phyloP scores from a whole-genome alignment of 2,797 vertebrate species.

The Diplodus sargus region DNA sequence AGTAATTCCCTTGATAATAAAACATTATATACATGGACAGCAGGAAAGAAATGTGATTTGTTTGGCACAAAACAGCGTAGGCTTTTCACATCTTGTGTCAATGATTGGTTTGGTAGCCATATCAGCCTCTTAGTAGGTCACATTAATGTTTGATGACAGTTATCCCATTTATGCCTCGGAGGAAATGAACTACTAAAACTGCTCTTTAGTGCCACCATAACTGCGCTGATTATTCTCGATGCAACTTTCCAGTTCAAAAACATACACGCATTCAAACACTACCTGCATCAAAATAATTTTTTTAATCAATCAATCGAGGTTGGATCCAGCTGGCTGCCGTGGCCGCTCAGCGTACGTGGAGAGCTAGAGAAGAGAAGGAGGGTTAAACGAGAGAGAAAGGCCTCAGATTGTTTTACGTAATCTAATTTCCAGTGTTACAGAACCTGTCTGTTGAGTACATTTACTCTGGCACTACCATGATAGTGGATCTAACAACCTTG shows the following conservation, averaged over 20 bases:
- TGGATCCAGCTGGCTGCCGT: constrained; percentile 34
- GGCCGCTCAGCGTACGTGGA: constrained; percentile 16
- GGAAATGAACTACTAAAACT: constrained; percentile 30
- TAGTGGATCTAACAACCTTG: constrained; percentile 34
- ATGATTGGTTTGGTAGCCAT: constrained; percentile 36
- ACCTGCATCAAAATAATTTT: constrained; percentile 54
- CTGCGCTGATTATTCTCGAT: constrained; percentile 39
- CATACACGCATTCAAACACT: constrained; percentile 47
- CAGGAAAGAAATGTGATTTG: constrained; percentile 56
- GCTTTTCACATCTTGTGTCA: constrained; percentile 14
- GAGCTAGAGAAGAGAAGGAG: constrained; percentile 20
- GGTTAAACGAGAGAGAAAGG: constrained; percentile 52
- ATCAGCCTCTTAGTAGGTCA: constrained; percentile 42
- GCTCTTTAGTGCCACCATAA: constrained; percentile 32
- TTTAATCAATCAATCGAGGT: constrained; percentile 45
- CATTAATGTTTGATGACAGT: constrained; percentile 50
- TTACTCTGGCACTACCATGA: constrained; percentile 50
- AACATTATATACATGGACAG: constrained; percentile 74
- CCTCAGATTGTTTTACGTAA: constrained; percentile 43
- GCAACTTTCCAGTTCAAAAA: constrained; percentile 51
- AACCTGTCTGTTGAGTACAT: constrained; percentile 54
- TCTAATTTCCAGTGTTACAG: constrained; percentile 53
- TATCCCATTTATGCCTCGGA: constrained; percentile 33
- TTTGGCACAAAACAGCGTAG: constrained; percentile 64
- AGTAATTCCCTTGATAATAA: constrained; percentile 50